Percentiles rank a stretch among this genome's conserved stretches.
These are phyloP conservation scores for Drosophila fuyamai DNA, from an alignment of 1,140 invertebrate genomes.

Conservation along the genomic window DNA sequence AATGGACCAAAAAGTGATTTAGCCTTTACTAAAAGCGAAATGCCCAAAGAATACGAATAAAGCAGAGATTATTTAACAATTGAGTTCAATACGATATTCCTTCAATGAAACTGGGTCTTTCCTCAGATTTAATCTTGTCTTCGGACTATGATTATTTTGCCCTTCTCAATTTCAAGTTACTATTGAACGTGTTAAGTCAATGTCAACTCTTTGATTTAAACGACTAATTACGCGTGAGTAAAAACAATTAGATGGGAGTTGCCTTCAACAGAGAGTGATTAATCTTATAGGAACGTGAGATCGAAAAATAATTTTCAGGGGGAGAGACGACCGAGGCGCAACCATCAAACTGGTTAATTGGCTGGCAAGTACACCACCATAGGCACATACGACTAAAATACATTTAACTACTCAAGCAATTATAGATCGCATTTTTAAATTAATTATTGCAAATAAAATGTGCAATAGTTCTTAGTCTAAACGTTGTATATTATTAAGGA, in stretches of 20 bases:
- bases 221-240: constrained; percentile 25
- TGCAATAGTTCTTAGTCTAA: background rate
- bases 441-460: background rate
- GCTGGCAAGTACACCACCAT: constrained; percentile 3
- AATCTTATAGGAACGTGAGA: constrained; percentile 31
- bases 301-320: background rate
- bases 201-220: constrained; percentile 17
- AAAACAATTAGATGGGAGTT: constrained; percentile 30
- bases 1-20: constrained; percentile 44
- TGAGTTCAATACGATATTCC: background rate
- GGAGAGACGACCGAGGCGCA: background rate
- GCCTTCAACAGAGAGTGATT: constrained; percentile 20
- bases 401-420: background rate
- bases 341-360: constrained; percentile 35
- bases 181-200: constrained; percentile 27
- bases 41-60: constrained; percentile 33
- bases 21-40: constrained; percentile 14
- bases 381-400: background rate
- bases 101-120: constrained; percentile 3
- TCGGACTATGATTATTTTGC: background rate
- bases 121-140: background rate
- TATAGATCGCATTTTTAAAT: background rate
- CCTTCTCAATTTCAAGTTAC: constrained; percentile 12
- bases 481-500: too few species aligned
- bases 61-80: constrained; percentile 12